Evolutionary conservation across 2,797 vertebrate species (phyloP).

Genomic region (Rhinoraja longicauda): DNA sequence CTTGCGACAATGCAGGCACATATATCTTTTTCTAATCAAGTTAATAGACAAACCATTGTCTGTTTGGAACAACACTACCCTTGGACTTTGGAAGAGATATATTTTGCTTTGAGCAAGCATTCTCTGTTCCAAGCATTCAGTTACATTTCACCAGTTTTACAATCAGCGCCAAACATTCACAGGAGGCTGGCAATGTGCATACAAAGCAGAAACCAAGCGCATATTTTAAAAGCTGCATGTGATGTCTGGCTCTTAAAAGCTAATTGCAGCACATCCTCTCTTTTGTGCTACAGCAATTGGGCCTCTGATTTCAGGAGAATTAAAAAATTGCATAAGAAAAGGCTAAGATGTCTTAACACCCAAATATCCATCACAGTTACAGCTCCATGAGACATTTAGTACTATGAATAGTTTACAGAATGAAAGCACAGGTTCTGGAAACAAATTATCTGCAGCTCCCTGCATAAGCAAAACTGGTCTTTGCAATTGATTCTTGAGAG

Average conservation of each 20-base stretch:
- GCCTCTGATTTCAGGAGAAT: neutral
- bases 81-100: neutral
- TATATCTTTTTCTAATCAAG: neutral
- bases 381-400: neutral
- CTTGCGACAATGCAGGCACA: too few relatives aligned
- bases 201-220: neutral
- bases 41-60: neutral
- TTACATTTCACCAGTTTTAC: neutral
- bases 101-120: conserved; percentile 11
- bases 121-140: neutral
- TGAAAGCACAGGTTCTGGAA: neutral
- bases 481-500: neutral
- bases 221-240: neutral
- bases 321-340: too few relatives aligned
- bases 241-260: neutral
- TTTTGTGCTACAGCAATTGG: neutral
- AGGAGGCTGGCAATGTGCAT: neutral
- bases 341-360: neutral
- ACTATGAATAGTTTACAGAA: neutral
- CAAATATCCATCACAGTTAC: neutral
- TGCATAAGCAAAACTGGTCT: neutral
- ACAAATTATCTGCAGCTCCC: neutral
- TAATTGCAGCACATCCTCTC: neutral
- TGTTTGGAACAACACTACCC: neutral
- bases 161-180: neutral